A percentile compares a stretch with the other conserved stretches of the same genome.
Evolutionary conservation across 2,797 vertebrate species (phyloP).

Genomic region (Labeo calbasu): DNA sequence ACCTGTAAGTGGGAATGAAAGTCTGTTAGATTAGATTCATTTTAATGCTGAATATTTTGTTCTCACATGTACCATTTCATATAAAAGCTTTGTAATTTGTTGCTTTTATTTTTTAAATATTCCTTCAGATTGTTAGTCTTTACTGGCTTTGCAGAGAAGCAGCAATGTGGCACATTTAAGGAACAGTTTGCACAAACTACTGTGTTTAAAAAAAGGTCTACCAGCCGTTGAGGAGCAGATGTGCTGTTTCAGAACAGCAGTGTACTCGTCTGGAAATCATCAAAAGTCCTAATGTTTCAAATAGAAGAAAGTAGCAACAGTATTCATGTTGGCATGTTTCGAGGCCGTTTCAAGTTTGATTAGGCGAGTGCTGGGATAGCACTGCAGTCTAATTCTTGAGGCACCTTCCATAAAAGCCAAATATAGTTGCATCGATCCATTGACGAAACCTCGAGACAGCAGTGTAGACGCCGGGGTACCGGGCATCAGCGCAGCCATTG

Average conservation of each 20-base stretch:
- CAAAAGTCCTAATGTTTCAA: conserved; percentile 9
- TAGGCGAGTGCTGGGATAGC: conserved; percentile 22
- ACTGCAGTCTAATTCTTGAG: conserved; percentile 56
- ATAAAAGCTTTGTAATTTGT: neutral
- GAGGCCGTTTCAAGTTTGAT: conserved; percentile 50
- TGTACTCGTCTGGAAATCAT: neutral
- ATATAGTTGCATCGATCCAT: conserved; percentile 83
- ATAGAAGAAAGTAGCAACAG: conserved; percentile 44
- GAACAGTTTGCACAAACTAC: conserved; percentile 44
- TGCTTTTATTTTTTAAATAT: neutral
- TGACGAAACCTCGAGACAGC: conserved; percentile 78
- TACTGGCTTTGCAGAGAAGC: conserved; percentile 23
- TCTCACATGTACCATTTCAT: neutral
- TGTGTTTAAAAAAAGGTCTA: conserved; percentile 21
- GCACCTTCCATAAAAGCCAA: conserved; percentile 75
- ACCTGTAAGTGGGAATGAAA: neutral
- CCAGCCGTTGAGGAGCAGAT: neutral
- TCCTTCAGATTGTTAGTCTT: conserved; percentile 22
- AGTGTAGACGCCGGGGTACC: conserved; percentile 81
- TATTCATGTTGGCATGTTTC: conserved; percentile 39
- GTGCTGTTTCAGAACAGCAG: neutral
- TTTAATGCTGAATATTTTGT: neutral
- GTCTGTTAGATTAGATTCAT: neutral
- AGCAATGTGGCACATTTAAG: conserved; percentile 68
- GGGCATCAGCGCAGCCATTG: conserved; percentile 74